Conservation (phyloP, 2,113 vertebrate genomes). For the Accipiter virgatus region DNA sequence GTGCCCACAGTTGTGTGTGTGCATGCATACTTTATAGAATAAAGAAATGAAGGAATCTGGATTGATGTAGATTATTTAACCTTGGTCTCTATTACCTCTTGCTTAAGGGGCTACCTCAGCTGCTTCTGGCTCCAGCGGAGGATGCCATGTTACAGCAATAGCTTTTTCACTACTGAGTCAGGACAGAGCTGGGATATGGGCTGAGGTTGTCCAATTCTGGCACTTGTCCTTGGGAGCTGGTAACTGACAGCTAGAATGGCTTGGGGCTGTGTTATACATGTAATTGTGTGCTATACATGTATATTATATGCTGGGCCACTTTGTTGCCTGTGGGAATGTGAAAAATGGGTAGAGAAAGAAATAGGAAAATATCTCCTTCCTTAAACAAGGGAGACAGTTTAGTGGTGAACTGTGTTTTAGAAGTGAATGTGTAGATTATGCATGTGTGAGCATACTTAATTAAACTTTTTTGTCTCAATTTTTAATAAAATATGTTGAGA, state of each 20-base stretch:
- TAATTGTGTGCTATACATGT: not conserved
- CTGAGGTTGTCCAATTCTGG: not conserved
- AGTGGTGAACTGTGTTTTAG: not conserved
- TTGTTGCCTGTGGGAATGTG: not conserved
- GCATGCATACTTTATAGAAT: not conserved
- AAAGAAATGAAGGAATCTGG: not conserved
- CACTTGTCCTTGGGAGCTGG: not conserved
- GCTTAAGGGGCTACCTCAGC: not conserved
- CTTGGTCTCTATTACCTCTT: not conserved
- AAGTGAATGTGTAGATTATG: not conserved
- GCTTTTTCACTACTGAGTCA: not conserved
- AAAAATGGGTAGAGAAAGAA: not conserved
- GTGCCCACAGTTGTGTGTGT: not conserved
- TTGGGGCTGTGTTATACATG: not conserved
- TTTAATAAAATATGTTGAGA: not conserved
- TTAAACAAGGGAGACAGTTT: not conserved
- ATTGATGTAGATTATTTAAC: not conserved
- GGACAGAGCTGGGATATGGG: not conserved
- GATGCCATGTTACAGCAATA: not conserved
- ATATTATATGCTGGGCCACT: not conserved
- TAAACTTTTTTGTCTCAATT: not conserved
- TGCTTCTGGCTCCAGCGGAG: not conserved
- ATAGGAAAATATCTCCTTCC: not conserved
- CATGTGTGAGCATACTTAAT: not conserved
- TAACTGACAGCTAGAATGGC: not conserved